Conservation (phyloP, 53 echinoderm and acorn worm species). For the Actinopyga echinites region DNA sequence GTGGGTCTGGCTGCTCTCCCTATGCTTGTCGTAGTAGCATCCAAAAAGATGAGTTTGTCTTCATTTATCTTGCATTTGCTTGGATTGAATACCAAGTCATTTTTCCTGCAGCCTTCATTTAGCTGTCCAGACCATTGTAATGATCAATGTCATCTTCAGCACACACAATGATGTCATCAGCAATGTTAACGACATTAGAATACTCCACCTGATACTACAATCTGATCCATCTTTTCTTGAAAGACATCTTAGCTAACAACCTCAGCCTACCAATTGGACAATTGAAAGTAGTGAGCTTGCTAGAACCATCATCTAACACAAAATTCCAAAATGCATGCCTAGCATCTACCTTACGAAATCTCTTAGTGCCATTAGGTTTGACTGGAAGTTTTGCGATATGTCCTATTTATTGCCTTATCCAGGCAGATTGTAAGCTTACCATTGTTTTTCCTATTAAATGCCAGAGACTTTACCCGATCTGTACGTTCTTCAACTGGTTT, state of each 20-base stretch:
- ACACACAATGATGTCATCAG: not conserved
- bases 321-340: conserved; percentile 10
- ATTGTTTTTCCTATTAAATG: not conserved
- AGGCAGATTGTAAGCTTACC: not conserved
- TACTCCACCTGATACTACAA: not conserved
- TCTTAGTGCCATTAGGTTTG: not conserved
- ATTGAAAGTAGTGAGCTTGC: not conserved
- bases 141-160: not conserved
- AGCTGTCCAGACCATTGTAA: not conserved
- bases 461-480: not conserved
- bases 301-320: not conserved
- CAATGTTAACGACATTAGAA: not conserved
- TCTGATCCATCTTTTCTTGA: not conserved
- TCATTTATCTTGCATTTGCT: not conserved
- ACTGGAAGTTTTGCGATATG: not conserved
- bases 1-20: not conserved
- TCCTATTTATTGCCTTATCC: too few species aligned
- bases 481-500: not conserved
- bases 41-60: not conserved
- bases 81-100: not conserved
- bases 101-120: not conserved
- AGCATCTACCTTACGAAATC: not conserved
- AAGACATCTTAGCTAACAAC: not conserved
- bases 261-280: not conserved
- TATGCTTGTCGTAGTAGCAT: not conserved